phyloP scores from a whole-genome alignment of 2,888 invertebrate genomes.

The Pterostichus madidus region DNA sequence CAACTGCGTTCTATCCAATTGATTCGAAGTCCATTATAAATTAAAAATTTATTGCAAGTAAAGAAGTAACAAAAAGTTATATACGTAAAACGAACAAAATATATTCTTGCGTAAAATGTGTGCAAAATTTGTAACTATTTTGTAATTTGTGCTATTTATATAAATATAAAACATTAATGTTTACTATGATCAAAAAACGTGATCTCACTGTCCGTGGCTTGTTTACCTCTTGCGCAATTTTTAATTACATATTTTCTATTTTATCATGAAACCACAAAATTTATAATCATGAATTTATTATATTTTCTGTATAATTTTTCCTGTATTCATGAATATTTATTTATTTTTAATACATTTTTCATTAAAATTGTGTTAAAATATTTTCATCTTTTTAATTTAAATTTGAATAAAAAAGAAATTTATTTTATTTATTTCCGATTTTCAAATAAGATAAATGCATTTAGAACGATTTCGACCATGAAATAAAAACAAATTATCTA shows the following conservation, averaged over 20 bases:
- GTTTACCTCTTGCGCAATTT: constrained; percentile 28
- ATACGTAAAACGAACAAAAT: too few relatives aligned
- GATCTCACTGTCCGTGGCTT: constrained; percentile 16
- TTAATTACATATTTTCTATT: constrained; percentile 35
- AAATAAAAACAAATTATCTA: constrained; percentile 4
- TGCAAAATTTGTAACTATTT: too few relatives aligned
- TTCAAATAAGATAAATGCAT: constrained; percentile 13
- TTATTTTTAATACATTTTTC: not conserved
- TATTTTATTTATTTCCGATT: constrained; percentile 44
- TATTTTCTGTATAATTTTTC: constrained; percentile 26
- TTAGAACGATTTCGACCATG: not conserved
- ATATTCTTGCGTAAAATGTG: too few relatives aligned
- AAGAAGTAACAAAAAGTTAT: too few relatives aligned
- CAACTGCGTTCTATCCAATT: too few relatives aligned
- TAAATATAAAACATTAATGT: not conserved
- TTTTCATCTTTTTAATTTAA: not conserved
- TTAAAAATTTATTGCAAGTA: too few relatives aligned
- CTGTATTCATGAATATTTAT: constrained; percentile 18
- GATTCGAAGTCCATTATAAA: too few relatives aligned
- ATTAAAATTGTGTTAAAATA: constrained; percentile 8
- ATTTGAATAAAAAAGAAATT: constrained; percentile 20
- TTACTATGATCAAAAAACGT: not conserved
- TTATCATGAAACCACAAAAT: constrained; percentile 37
- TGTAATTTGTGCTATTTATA: constrained; percentile 7
- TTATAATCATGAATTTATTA: constrained; percentile 36